These are phyloP conservation scores for Suncus etruscus DNA, from an alignment of 2,113 vertebrate genomes.

Conservation along the genomic window DNA sequence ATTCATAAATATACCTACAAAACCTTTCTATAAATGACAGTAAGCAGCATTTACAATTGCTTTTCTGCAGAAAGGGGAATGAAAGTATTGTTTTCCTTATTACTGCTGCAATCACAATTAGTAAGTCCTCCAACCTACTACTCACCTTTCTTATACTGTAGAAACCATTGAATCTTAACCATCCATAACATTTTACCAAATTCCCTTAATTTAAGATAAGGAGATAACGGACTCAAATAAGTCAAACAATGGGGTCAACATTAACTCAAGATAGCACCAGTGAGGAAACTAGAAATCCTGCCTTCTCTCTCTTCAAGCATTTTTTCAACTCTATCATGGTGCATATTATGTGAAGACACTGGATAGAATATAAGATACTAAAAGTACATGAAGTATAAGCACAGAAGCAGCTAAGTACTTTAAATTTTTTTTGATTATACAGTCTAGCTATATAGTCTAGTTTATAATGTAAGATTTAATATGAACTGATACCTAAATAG, in stretches of 20 bases:
- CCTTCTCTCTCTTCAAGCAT: neutral
- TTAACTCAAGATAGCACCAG: neutral
- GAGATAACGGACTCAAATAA: constrained; percentile 27
- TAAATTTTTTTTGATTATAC: constrained; percentile 34
- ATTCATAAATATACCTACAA: neutral
- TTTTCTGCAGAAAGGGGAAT: neutral
- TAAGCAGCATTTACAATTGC: constrained; percentile 7
- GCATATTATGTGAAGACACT: neutral
- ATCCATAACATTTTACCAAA: neutral
- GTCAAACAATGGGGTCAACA: neutral
- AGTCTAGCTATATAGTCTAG: constrained; percentile 12
- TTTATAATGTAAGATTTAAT: constrained; percentile 25
- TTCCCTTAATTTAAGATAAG: constrained; percentile 8
- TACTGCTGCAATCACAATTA: neutral
- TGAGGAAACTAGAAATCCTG: neutral
- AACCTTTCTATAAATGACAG: neutral
- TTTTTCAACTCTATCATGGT: neutral
- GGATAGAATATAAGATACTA: neutral
- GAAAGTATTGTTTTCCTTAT: neutral
- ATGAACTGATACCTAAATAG: constrained; percentile 30
- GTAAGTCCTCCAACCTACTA: no score
- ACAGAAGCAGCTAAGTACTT: neutral
- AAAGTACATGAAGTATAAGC: constrained; percentile 10
- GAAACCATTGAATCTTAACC: neutral
- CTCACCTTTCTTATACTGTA: neutral